These are phyloP conservation scores for Cairina moschata DNA, from an alignment of 2,113 vertebrate genomes.

Conservation along the genomic window DNA sequence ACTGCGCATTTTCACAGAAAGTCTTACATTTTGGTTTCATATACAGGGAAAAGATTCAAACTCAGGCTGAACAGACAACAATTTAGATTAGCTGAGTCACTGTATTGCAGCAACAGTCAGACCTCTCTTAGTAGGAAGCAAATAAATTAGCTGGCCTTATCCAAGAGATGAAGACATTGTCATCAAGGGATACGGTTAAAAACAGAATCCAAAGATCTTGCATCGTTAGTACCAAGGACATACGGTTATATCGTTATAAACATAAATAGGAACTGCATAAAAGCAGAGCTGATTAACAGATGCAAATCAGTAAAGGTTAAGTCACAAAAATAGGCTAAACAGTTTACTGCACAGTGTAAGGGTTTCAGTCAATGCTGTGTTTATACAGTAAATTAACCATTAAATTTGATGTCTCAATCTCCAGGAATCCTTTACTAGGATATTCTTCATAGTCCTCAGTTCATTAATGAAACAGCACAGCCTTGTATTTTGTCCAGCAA, in stretches of 20 bases:
- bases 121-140: neutral
- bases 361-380: neutral
- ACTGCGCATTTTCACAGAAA: neutral
- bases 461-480: neutral
- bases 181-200: neutral
- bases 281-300: neutral
- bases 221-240: neutral
- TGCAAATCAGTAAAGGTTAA: neutral
- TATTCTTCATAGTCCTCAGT: neutral
- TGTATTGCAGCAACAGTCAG: neutral
- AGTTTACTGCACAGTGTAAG: neutral
- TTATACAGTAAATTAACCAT: neutral
- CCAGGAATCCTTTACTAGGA: neutral
- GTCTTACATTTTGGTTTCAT: neutral
- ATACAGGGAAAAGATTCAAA: neutral
- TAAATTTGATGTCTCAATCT: neutral
- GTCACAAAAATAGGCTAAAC: neutral
- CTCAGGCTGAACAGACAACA: neutral
- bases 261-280: neutral
- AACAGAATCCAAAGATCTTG: neutral
- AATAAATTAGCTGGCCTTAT: neutral
- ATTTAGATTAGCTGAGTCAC: slow-evolving; percentile 35
- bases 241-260: neutral
- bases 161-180: neutral
- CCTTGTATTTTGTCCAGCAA: neutral